Conservation (phyloP, 2,113 vertebrate species). For the Microtus montanus region DNA sequence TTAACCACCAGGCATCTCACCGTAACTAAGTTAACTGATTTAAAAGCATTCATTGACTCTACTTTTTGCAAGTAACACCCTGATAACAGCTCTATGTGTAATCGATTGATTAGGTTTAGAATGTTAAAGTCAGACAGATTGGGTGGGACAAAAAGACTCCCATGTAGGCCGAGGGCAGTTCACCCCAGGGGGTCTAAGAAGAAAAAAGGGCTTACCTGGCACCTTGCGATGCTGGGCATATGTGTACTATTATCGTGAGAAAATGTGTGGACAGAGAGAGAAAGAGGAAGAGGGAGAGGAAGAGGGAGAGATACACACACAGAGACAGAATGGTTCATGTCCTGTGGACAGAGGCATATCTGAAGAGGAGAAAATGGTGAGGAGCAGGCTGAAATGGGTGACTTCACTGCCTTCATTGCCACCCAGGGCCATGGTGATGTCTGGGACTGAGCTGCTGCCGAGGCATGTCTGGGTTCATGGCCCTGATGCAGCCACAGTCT, state of each 20-base stretch:
- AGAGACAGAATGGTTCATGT: neutral
- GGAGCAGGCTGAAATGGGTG: neutral
- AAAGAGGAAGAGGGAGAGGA: neutral
- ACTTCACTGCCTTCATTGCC: neutral
- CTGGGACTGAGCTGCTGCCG: neutral
- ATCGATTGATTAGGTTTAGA: neutral
- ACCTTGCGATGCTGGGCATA: neutral
- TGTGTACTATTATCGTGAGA: neutral
- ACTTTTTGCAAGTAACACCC: neutral
- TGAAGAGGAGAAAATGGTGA: neutral
- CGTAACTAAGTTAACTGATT: conserved; percentile 23
- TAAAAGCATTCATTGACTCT: neutral
- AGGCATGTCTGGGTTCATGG: neutral
- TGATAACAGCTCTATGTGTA: neutral
- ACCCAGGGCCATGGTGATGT: neutral
- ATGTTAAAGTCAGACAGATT: neutral
- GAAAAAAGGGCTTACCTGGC: neutral
- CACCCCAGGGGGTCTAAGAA: neutral
- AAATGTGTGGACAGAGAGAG: neutral
- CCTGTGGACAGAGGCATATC: neutral
- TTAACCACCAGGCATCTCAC: neutral
- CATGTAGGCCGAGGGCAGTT: neutral
- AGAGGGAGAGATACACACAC: neutral
- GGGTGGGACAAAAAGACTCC: neutral
- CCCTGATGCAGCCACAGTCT: neutral